Evolutionary conservation across 2,888 invertebrate genomes (phyloP).

Genomic region (Caenorhabditis macrosperma): DNA sequence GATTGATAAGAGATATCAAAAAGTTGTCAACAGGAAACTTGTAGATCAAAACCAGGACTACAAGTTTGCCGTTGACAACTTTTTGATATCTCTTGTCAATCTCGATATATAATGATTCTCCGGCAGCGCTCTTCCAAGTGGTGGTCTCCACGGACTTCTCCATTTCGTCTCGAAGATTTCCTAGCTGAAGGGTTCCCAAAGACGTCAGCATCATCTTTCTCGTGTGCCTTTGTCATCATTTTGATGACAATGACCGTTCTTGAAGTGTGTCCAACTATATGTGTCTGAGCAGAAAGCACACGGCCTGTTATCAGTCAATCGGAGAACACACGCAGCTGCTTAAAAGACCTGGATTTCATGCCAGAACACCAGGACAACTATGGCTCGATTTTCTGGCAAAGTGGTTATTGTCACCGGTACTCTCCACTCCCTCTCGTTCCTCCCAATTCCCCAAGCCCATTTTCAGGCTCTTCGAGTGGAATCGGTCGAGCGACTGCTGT

Average conservation of each 20-base stretch:
- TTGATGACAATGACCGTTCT: too few relatives aligned
- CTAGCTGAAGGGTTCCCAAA: slow-evolving; percentile 23
- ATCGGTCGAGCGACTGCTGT: slow-evolving; percentile 38
- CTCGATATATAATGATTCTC: too few relatives aligned
- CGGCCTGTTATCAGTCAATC: background rate
- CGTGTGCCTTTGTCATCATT: background rate
- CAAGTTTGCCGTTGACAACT: too few relatives aligned
- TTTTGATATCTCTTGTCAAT: slow-evolving; percentile 22
- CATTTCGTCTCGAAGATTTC: slow-evolving; percentile 22
- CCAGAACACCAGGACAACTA: too few relatives aligned
- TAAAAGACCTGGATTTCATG: too few relatives aligned
- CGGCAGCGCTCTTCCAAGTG: too few relatives aligned
- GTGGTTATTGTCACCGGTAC: slow-evolving; percentile 32
- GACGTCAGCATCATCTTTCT: slow-evolving; percentile 21
- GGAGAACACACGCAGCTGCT: background rate
- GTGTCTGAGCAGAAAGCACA: too few relatives aligned
- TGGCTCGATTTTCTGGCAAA: slow-evolving; percentile 26
- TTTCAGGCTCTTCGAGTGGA: slow-evolving; percentile 35
- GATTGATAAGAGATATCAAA: too few relatives aligned
- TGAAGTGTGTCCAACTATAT: too few relatives aligned
- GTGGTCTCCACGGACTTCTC: slow-evolving; percentile 34
- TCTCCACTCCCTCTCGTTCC: background rate
- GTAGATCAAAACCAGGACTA: too few relatives aligned
- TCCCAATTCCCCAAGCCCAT: background rate
- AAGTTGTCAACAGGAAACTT: too few relatives aligned